Evolutionary conservation across 2,888 invertebrate species (phyloP), one percentile per base, ranked within the genome.

Genomic region (Caenorhabditis wallacei): DNA sequence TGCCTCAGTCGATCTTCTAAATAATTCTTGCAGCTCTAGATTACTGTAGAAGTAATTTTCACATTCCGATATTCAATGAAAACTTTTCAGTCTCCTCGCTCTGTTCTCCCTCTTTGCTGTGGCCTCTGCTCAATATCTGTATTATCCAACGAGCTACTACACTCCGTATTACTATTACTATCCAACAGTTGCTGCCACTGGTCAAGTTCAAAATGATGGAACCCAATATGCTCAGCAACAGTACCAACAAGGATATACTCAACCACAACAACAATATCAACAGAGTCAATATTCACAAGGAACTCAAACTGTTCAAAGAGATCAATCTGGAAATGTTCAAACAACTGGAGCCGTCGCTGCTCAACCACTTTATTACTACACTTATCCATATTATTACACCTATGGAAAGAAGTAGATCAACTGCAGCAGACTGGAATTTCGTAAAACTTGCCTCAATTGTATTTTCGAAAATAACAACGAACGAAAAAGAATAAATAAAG

Each of bases 141-240:
- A 85, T 66, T 84, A 84, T 70, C 84, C 84, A 48, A 64, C 85
- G 22, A 69, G 81, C 57, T 86, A 86, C 68, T 86, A 86, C 68
- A 84, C 84, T 30, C 86, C 86, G 18, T 51, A 79, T 35, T 82
- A 82, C 70, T 85, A 85, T 64, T 84, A 84, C 37, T 80, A 81
- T 61, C 81, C 85, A 51, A 82, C 84, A 8, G 82, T 69, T 43
- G 70, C 70, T 8, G 64, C 64, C 18, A 48, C 18, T 18, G 2
- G 4, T 24, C 54, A 56, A 18, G 66, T 75, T 5, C 66, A 71
- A 54, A 61, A 84, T 16, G 75, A 70, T 48, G 64, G 48, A 16
- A 24, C 57, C 22, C 40, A 64, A 2, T 68, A 78, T 70, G 40
- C 46, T 30, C 81, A 78, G 46, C 64, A 68, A 48, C 43, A 43